A percentile compares a stretch with the other conserved stretches of the same genome.
These are phyloP conservation scores for Brassicogethes aeneus DNA, from an alignment of 2,888 invertebrate species.

Conservation along the genomic window DNA sequence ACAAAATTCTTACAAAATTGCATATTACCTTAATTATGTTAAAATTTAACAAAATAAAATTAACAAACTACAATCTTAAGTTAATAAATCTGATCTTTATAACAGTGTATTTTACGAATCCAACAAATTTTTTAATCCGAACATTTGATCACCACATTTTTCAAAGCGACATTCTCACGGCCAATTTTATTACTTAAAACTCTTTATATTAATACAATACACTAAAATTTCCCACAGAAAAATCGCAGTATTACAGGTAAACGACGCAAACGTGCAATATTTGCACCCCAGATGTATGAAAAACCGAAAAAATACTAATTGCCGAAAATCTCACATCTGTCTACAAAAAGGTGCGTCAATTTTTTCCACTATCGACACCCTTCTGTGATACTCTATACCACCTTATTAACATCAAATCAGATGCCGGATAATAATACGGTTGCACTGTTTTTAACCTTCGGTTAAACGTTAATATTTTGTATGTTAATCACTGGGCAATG, in stretches of 20 bases:
- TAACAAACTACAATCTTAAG: too few relatives aligned
- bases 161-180: too few relatives aligned
- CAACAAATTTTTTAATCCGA: too few relatives aligned
- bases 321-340: slow-evolving; percentile 16
- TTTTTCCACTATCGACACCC: slow-evolving; percentile 12
- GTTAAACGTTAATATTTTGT: not conserved
- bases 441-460: too few relatives aligned
- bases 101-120: too few relatives aligned
- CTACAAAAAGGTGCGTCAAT: slow-evolving; percentile 9
- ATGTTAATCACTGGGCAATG: not conserved
- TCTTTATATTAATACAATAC: too few relatives aligned
- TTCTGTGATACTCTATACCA: slow-evolving; percentile 17
- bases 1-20: too few relatives aligned
- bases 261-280: not conserved
- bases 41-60: too few relatives aligned
- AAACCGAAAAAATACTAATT: slow-evolving; percentile 2
- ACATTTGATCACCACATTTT: too few relatives aligned
- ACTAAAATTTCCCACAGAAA: slow-evolving; percentile 1
- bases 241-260: not conserved
- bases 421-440: slow-evolving; percentile 7
- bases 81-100: too few relatives aligned
- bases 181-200: not conserved
- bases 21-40: too few relatives aligned
- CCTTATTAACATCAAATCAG: slow-evolving; percentile 13
- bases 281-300: slow-evolving; percentile 5